Evolutionary conservation across 2,113 vertebrate species (phyloP).

Genomic region (Sus scrofa): T2T-Sscrofa CM000812.6:285449501-285450000

Average conservation of each 20-base stretch:
- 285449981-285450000: slow-evolving; percentile 53
- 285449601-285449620: neutral
- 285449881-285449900: slow-evolving; percentile 78
- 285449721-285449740: neutral
- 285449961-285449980: slow-evolving; percentile 84
- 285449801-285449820: slow-evolving; percentile 74
- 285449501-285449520: accelerated
- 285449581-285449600: too few relatives aligned
- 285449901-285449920: slow-evolving; percentile 59
- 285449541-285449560: accelerated
- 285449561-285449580: accelerated
- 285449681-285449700: too few relatives aligned
- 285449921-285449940: slow-evolving; percentile 72
- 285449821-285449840: slow-evolving; percentile 84
- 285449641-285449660: accelerated
- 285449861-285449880: slow-evolving; percentile 68
- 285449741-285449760: slow-evolving; percentile 55
- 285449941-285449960: slow-evolving; percentile 74
- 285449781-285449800: slow-evolving; percentile 79
- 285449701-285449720: neutral
- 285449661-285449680: neutral
- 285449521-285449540: neutral
- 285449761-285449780: slow-evolving; percentile 79
- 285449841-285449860: slow-evolving; percentile 75
- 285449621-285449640: neutral